Conservation (phyloP, 2,888 invertebrate genomes). For the Aspidiotus rigidus region DNA sequence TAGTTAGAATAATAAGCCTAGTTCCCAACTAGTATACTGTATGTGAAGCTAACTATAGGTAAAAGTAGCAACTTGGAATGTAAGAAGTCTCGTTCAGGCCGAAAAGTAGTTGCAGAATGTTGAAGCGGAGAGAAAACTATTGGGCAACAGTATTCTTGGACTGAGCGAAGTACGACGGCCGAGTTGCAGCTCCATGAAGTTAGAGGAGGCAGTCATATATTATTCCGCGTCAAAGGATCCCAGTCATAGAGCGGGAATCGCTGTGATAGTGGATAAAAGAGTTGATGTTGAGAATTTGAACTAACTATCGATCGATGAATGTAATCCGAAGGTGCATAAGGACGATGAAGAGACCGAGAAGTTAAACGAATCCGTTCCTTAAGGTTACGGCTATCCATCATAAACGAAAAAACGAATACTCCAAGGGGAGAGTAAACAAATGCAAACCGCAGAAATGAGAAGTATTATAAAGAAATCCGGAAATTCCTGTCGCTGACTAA, state of each 20-base stretch:
- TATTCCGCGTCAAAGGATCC: neutral
- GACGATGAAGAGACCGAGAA: neutral
- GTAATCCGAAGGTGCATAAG: neutral
- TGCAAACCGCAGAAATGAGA: too few relatives aligned
- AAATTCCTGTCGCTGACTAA: neutral
- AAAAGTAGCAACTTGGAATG: too few relatives aligned
- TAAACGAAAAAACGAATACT: too few relatives aligned
- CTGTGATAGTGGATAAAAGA: neutral
- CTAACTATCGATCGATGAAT: neutral
- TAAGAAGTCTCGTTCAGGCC: too few relatives aligned
- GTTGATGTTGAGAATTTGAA: neutral
- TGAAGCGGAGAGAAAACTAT: neutral
- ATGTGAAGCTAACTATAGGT: too few relatives aligned
- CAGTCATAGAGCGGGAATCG: slow-evolving; percentile 1
- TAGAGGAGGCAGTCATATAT: neutral
- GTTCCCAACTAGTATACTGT: too few relatives aligned
- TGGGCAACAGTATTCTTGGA: neutral
- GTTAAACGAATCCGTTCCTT: too few relatives aligned
- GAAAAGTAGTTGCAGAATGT: neutral
- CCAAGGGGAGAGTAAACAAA: too few relatives aligned
- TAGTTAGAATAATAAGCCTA: too few relatives aligned
- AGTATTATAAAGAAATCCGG: neutral
- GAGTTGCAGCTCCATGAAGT: neutral
- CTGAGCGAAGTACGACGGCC: neutral
- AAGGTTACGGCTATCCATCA: too few relatives aligned